A percentile compares a stretch with the other conserved stretches of the same genome.
Evolutionary conservation across 2,888 invertebrate species (phyloP).

Genomic region (Cataglyphis rosenhaueri): DNA sequence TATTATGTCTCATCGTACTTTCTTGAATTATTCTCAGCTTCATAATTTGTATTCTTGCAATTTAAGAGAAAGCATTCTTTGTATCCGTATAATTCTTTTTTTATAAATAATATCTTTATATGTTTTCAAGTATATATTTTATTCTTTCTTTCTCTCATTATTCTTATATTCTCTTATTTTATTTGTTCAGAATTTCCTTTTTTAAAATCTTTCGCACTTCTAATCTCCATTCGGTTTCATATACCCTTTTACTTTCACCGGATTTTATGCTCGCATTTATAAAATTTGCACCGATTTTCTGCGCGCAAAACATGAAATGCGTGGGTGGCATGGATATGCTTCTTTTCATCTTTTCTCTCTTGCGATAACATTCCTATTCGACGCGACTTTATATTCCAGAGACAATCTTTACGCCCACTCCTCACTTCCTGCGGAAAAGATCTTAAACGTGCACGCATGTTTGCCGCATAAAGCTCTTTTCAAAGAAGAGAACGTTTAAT

Average conservation of each 20-base stretch:
- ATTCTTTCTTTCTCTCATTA: neutral
- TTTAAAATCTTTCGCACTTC: neutral
- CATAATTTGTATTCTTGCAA: neutral
- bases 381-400: slow-evolving; percentile 30
- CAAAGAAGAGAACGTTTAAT: neutral
- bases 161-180: neutral
- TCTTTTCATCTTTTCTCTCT: slow-evolving; percentile 17
- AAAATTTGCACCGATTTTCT: slow-evolving; percentile 56
- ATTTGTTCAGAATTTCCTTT: neutral
- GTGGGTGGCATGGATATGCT: slow-evolving; percentile 25
- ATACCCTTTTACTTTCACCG: slow-evolving; percentile 10
- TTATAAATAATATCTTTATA: slow-evolving; percentile 4
- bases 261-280: slow-evolving; percentile 27
- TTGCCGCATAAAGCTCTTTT: neutral
- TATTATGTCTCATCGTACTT: neutral
- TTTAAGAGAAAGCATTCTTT: slow-evolving; percentile 9
- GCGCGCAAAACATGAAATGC: slow-evolving; percentile 55
- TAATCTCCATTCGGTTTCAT: neutral
- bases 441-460: slow-evolving; percentile 17
- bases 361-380: neutral
- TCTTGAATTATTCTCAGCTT: neutral
- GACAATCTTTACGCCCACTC: slow-evolving; percentile 9
- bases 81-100: neutral
- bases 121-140: neutral
- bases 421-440: slow-evolving; percentile 38